Evolutionary conservation across 1,140 invertebrate genomes (phyloP).

Genomic region (Stegodyphus dumicola): DNA sequence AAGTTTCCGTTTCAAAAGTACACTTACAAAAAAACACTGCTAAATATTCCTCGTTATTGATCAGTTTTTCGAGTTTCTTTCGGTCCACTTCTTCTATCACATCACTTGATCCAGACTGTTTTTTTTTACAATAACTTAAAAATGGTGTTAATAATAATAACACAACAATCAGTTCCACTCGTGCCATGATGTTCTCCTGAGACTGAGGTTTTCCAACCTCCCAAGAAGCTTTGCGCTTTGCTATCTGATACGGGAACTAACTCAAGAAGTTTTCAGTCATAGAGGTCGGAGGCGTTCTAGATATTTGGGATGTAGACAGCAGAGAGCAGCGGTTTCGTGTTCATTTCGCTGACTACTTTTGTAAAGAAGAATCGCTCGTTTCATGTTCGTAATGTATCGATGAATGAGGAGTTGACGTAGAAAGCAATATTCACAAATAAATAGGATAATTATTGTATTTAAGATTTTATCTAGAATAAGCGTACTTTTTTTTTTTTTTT

Average conservation of each 20-base stretch:
- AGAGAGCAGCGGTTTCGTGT: neutral
- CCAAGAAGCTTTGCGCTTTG: conserved; percentile 3
- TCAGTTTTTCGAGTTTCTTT: conserved; percentile 87
- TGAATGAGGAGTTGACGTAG: too few species aligned
- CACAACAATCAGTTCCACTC: neutral
- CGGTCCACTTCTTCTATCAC: conserved; percentile 92
- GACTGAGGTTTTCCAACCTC: conserved; percentile 1
- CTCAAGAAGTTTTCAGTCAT: neutral
- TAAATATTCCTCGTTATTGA: conserved; percentile 91
- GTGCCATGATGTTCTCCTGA: neutral
- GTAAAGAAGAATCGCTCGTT: too few species aligned
- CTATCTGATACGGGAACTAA: conserved; percentile 29
- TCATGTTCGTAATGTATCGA: too few species aligned
- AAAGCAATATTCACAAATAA: too few species aligned
- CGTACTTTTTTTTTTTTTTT: too few species aligned
- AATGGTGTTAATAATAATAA: conserved; percentile 15
- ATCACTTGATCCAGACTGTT: conserved; percentile 67
- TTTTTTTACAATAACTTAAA: conserved; percentile 26
- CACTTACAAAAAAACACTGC: conserved; percentile 97
- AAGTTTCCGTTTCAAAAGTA: neutral
- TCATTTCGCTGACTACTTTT: too few species aligned
- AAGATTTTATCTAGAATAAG: too few species aligned
- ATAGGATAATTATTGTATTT: too few species aligned
- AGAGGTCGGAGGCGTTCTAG: conserved; percentile 4
- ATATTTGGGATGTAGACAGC: conserved; percentile 13